These are phyloP conservation scores for Camelus bactrianus DNA, from an alignment of 2,113 vertebrate genomes.

Conservation along the genomic window DNA sequence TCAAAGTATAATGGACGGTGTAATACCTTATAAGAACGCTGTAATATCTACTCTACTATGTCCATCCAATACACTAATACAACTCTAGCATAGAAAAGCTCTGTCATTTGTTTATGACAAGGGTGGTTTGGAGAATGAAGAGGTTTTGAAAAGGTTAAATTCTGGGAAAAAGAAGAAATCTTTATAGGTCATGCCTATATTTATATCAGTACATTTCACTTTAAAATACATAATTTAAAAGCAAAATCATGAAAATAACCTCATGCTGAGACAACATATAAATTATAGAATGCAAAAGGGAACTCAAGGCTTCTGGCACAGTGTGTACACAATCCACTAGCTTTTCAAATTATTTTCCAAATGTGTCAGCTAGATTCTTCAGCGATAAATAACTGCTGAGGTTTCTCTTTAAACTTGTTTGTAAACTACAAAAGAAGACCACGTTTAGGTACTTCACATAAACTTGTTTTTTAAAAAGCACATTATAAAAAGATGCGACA, in stretches of 20 bases:
- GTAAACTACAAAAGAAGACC: slow-evolving; percentile 25
- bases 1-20: neutral
- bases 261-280: slow-evolving; percentile 71
- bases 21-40: neutral
- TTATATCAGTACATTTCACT: slow-evolving; percentile 71
- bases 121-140: neutral
- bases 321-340: slow-evolving; percentile 39
- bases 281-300: slow-evolving; percentile 76
- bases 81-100: neutral
- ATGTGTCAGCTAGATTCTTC: slow-evolving; percentile 42
- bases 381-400: slow-evolving; percentile 44
- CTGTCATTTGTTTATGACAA: slow-evolving; percentile 1
- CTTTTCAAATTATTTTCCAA: slow-evolving; percentile 62
- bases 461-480: slow-evolving; percentile 22
- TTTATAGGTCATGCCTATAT: slow-evolving; percentile 75
- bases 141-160: slow-evolving; percentile 58
- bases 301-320: slow-evolving; percentile 54
- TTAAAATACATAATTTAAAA: slow-evolving; percentile 82
- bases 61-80: neutral
- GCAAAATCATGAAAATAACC: slow-evolving; percentile 75
- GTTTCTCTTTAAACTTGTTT: slow-evolving; percentile 10
- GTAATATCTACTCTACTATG: neutral
- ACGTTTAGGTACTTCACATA: neutral
- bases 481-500: neutral
- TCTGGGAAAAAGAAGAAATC: slow-evolving; percentile 26